A percentile compares a stretch with the other conserved stretches of the same genome.
These are phyloP conservation scores for Sipha maydis DNA, from an alignment of 2,888 invertebrate genomes.

Conservation along the genomic window DNA sequence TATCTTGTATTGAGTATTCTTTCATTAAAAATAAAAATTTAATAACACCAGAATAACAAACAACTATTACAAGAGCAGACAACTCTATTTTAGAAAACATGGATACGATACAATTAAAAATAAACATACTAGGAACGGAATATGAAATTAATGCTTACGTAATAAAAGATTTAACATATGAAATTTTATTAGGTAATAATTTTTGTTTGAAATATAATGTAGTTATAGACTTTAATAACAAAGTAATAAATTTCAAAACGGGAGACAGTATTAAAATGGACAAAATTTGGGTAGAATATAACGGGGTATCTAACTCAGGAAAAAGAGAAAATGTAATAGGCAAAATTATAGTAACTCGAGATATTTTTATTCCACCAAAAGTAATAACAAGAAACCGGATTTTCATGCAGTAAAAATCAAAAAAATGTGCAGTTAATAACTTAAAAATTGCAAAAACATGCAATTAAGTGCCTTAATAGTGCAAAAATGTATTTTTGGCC, in stretches of 20 bases:
- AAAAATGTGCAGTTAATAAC: too few species aligned
- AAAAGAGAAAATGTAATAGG: not conserved
- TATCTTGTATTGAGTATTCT: conserved; percentile 4
- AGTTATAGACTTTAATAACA: not conserved
- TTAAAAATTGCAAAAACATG: too few species aligned
- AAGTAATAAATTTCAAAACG: not conserved
- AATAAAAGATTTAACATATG: not conserved
- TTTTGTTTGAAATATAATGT: not conserved
- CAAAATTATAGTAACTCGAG: not conserved
- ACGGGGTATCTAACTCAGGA: not conserved
- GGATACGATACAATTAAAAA: not conserved
- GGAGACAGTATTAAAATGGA: not conserved
- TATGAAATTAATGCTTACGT: not conserved
- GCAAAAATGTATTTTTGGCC: too few species aligned
- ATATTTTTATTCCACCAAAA: conserved; percentile 9
- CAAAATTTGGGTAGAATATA: not conserved
- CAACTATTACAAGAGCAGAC: conserved; percentile 8
- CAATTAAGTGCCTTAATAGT: too few species aligned
- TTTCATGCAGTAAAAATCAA: too few species aligned
- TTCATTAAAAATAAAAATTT: not conserved
- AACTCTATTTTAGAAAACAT: not conserved
- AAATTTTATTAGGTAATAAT: conserved; percentile 3
- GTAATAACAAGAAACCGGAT: too few species aligned
- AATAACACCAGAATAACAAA: not conserved
- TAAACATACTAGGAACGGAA: not conserved